Base-by-base conservation (phyloP, 2,797 vertebrate species). In the Hyperoplus immaculatus region DNA sequence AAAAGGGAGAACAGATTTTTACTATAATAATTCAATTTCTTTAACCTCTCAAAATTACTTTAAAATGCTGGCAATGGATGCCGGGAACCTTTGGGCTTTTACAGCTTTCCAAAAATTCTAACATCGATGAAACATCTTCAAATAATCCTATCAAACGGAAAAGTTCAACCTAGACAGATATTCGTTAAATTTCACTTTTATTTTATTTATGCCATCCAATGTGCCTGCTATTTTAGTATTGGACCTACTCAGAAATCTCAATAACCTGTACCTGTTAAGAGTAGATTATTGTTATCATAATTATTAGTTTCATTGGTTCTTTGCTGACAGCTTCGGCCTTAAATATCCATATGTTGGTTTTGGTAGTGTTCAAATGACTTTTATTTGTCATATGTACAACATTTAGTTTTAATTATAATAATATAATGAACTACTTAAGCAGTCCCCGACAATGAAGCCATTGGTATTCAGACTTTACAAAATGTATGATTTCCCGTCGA, bases 141-240 rank as follows among this genome's bases (percentile, higher is more conserved):
- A 46, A 56, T n/a, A 0, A 8, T 46, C 42, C n/a, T 56, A 29
- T 43, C 8, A 66, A 2, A 61, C 4, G 13, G 1, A n/a, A 53
- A 29, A 61, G 12, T 54, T 42, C 11, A 16, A 43, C 42, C 55
- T 15, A 15, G 46, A 69, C 12, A 54, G 8, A 15, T 7, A 43
- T 6, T 21, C 13, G 62, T 8, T 55, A 14, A 61, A 45, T 74
- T 63, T 69, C 73, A 68, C 8, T 62, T 79, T 69, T 11, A 15
- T 13, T 78, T 51, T n/a, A 62, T 36, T 39, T 66, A 10, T 42
- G 15, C 14, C 0, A 11, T 10, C 18, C 14, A 6, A 5, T 8
- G n/a, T 38, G 12, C 11, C 4, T 42, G 59, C 18, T 43, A 49
- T 57, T 47, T 57, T 39, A 21, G 15, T 18, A 12, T 8, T 47